phyloP scores from a whole-genome alignment of 2,888 invertebrate species.

The Apomyelois bistriatella region DNA sequence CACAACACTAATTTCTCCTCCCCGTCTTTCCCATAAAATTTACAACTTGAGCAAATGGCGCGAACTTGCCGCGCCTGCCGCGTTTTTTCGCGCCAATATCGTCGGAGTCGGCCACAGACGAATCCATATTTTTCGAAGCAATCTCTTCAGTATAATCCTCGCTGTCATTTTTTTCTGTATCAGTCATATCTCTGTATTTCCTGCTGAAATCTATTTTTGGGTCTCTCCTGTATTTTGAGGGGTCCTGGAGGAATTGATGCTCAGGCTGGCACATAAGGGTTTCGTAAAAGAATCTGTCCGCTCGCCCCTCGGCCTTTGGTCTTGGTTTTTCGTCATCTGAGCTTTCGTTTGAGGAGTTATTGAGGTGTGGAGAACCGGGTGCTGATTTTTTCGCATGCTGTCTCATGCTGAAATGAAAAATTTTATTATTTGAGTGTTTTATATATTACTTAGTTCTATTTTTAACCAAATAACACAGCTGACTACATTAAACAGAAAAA shows the following conservation, averaged over 20 bases:
- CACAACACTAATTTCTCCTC: conserved; percentile 50
- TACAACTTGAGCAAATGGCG: conserved; percentile 62
- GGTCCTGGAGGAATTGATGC: conserved; percentile 40
- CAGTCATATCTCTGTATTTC: conserved; percentile 47
- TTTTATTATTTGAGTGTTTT: background rate
- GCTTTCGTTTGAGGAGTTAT: conserved; percentile 55
- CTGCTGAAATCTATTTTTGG: conserved; percentile 42
- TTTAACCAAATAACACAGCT: no score
- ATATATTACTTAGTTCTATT: no score
- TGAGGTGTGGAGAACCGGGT: conserved; percentile 41
- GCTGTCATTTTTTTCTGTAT: conserved; percentile 56
- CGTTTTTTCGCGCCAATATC: conserved; percentile 55
- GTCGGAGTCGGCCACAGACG: conserved; percentile 55
- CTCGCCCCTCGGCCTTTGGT: conserved; percentile 45
- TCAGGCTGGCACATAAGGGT: conserved; percentile 60
- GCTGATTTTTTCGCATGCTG: conserved; percentile 37
- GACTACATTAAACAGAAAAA: no score
- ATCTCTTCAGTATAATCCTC: conserved; percentile 57
- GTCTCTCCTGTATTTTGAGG: conserved; percentile 38
- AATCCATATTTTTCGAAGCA: conserved; percentile 54
- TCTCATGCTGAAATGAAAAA: conserved; percentile 36
- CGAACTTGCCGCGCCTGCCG: conserved; percentile 52
- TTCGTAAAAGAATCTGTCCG: conserved; percentile 64
- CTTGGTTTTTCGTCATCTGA: conserved; percentile 55
- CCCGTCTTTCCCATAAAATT: conserved; percentile 66